Base-by-base conservation (phyloP, 2,888 invertebrate species). In the Eremobia ochroleuca region DNA sequence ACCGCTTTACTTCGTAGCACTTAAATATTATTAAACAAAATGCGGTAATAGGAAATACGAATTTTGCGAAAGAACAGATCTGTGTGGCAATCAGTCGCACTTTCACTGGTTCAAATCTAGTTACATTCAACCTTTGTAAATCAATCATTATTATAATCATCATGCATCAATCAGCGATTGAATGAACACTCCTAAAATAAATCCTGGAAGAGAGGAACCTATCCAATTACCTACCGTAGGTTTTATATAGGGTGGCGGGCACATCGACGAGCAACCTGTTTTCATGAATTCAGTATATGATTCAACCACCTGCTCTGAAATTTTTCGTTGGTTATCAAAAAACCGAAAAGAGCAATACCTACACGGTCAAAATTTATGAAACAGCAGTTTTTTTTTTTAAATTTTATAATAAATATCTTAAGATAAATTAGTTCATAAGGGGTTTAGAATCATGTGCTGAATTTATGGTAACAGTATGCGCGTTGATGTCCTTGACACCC, bases 201-300 rank as follows among this genome's bases (percentile, higher is more conserved):
- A 70, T 37, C 46, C 55, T 68, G 40, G 52, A 77, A 62, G 78
- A 69, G 68, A 62, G 34, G 28, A 77, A 69, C 52, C 69, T 77
- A 78, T 55, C 37, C 21, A 77, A 69, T 69, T 46, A 78, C 69
- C 78, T 77, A 77, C 55, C 61, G 18, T 70, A 55, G 43, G 55
- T 78, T 69, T 43, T 92, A 92, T 92, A 89, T 21, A 59, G 59
- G 18, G 0, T 13, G 61, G 25, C 4, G 34, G 25, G 5, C 25
- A 5, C 25, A 34, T 34, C 61, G 25, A 61, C 13, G 34, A 11
- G 4, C 34, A 61, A 4, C 5, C 0, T 34, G 34, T 9, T 11
- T 5, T 13, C 34, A 34, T 21, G 21, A 9, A 59, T 11, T 34
- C 11, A 25, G 61, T 11, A 5, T 21, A 34, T 34, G 11, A 61